Percentiles rank a stretch among this genome's conserved stretches.
Evolutionary conservation across 1,140 invertebrate genomes (phyloP).

Genomic region (Hycleus cichorii): DNA sequence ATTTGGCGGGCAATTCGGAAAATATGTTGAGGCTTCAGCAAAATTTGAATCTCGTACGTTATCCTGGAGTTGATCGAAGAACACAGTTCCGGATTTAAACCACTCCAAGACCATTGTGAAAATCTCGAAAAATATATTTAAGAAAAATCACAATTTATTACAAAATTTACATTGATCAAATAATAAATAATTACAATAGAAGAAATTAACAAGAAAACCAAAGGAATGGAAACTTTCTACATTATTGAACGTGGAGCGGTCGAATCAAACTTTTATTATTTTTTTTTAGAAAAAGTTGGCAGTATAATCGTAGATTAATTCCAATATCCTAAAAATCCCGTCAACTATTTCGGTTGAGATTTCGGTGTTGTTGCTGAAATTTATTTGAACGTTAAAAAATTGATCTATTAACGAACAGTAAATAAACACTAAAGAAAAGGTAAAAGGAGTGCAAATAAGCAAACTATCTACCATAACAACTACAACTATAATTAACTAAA

Average conservation of each 20-base stretch:
- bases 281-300: slow-evolving; percentile 3
- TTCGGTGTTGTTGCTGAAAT: slow-evolving; percentile 13
- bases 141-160: slow-evolving; percentile 15
- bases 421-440: slow-evolving; percentile 2
- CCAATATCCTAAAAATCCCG: background rate
- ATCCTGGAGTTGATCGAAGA: too few species aligned
- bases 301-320: slow-evolving; percentile 16
- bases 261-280: slow-evolving; percentile 14
- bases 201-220: slow-evolving; percentile 1
- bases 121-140: slow-evolving; percentile 11
- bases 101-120: too few species aligned
- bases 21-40: too few species aligned
- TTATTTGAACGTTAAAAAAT: slow-evolving; percentile 6
- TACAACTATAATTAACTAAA: background rate
- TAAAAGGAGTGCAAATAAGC: slow-evolving; percentile 12
- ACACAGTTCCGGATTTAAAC: too few species aligned
- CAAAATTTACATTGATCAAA: slow-evolving; percentile 24
- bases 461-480: background rate
- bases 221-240: slow-evolving; percentile 10
- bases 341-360: slow-evolving; percentile 17
- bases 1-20: too few species aligned
- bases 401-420: background rate
- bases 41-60: too few species aligned
- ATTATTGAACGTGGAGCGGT: too few species aligned
- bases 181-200: slow-evolving; percentile 22